Base-by-base conservation (phyloP, 2,113 vertebrate genomes). In the Anser brachyrhynchus region DNA sequence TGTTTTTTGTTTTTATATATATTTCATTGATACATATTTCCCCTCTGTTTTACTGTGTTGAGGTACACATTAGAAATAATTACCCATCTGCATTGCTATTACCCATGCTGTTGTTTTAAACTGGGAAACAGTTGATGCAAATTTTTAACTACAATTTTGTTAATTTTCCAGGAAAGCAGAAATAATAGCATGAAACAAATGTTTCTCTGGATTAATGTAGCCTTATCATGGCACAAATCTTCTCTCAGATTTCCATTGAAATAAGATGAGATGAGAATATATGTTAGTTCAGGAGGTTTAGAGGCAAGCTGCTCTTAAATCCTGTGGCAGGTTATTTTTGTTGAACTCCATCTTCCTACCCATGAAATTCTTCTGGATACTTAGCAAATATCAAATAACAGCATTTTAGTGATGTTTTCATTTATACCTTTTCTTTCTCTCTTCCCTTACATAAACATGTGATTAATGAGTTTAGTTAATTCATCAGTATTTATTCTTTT, bases 321-420 rank as follows among this genome's bases (percentile, higher is more conserved):
- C 44, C 44, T 88, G 67, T 78, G 91, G 64, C 79, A 92, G 73
- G 37, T 86, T 95, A 67, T 96, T 97, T 96, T 93, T 97, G 62
- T 97, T 97, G 96, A 95, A 93, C 59, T 96, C 92, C 95, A 94
- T 81, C 92, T 93, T 92, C 80, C 85, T 93, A 92, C 71, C 66
- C 89, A 72, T 89, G 14, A 95, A 95, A 91, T 95, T 92, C 57
- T 89, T 95, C 75, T 77, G 75, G 74, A 80, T 89, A 73, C 71
- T 92, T 87, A 93, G 64, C 31, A 95, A 94, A 90, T 91, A 94
- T 84, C 84, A 95, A 91, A 92, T 81, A 46, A 84, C 92, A 91
- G 29, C 58, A 70, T 66, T 49, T 91, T 95, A 95, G 76, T 84
- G 37, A 14, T 91, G 81, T 84, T 89, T 95, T 87, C 78, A 74